phyloP scores from a whole-genome alignment of 1,140 invertebrate genomes.

The Neodiprion virginianus region DNA sequence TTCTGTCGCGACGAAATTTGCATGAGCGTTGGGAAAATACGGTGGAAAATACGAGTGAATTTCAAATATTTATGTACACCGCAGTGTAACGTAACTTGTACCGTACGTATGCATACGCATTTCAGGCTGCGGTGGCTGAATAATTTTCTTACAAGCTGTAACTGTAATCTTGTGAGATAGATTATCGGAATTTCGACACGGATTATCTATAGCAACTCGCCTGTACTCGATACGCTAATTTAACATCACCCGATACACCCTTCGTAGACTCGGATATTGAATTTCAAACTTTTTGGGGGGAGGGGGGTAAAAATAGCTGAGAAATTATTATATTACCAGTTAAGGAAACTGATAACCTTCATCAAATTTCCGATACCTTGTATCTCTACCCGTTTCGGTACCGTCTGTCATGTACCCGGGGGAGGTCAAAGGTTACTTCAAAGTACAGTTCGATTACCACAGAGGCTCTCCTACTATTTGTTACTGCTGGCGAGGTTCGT shows the following conservation, averaged over 20 bases:
- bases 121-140: no score
- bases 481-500: no score
- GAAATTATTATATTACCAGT: background rate
- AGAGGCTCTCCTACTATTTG: no score
- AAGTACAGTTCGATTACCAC: no score
- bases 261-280: background rate
- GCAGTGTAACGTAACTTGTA: no score
- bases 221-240: background rate
- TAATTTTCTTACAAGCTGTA: no score
- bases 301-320: background rate
- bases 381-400: background rate
- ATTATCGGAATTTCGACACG: no score
- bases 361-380: background rate
- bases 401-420: no score
- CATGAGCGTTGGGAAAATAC: slow-evolving; percentile 36
- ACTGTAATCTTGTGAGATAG: no score
- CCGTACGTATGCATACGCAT: no score
- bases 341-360: background rate
- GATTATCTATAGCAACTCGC: no score
- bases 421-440: no score
- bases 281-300: background rate
- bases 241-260: background rate
- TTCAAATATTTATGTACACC: background rate
- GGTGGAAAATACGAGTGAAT: background rate
- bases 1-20: slow-evolving; percentile 53